Evolutionary conservation across 2,113 vertebrate species (phyloP).

Genomic region (Poecilia latipinna): DNA sequence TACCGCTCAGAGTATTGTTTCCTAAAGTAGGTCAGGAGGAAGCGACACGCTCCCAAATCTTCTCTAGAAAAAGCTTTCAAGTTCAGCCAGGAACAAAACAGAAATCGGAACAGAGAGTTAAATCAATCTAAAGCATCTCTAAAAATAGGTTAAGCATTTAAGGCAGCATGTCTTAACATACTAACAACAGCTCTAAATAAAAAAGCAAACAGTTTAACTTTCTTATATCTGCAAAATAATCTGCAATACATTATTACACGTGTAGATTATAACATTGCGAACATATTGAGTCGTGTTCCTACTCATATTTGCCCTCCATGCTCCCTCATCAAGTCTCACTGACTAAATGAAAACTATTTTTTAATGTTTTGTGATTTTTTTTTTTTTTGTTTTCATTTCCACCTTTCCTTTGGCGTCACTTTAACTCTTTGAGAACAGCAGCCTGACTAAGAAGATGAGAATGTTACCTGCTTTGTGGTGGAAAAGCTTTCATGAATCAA

Average conservation of each 20-base stretch:
- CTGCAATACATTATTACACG: not conserved
- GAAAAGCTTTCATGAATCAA: slow-evolving; percentile 51
- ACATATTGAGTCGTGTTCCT: too few species aligned
- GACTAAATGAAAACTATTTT: too few species aligned
- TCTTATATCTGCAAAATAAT: not conserved
- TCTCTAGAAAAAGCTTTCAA: slow-evolving; percentile 25
- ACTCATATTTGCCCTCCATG: too few species aligned
- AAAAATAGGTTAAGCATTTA: not conserved
- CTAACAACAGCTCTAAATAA: not conserved
- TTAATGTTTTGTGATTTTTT: too few species aligned
- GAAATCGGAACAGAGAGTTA: not conserved
- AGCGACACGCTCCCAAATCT: slow-evolving; percentile 25
- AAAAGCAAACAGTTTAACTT: not conserved
- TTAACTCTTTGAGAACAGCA: not conserved
- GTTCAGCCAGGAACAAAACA: slow-evolving; percentile 11
- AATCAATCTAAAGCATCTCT: not conserved
- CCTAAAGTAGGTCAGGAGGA: slow-evolving; percentile 64
- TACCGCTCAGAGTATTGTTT: slow-evolving; percentile 48
- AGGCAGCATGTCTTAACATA: not conserved
- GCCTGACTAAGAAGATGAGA: slow-evolving; percentile 11
- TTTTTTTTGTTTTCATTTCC: too few species aligned
- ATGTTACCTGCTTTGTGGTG: slow-evolving; percentile 36
- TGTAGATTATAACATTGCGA: too few species aligned
- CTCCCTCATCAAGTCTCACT: too few species aligned
- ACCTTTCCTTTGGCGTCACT: too few species aligned